A percentile compares a stretch with the other conserved stretches of the same genome.
Conservation (phyloP, 2,797 vertebrate genomes). For the Sandelia bainsii region DNA sequence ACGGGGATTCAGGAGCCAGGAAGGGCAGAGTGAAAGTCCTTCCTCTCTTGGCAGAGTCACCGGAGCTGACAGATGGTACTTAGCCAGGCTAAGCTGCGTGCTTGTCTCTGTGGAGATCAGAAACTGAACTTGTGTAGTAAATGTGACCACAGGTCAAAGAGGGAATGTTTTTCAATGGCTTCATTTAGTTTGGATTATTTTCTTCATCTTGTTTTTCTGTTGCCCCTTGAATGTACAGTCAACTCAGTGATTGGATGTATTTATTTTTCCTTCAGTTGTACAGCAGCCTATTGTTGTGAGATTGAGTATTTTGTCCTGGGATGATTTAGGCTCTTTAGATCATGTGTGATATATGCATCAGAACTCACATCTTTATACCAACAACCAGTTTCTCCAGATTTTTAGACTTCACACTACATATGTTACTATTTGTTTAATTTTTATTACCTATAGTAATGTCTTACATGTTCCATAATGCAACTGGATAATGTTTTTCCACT, state of each 20-base stretch:
- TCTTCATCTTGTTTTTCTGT: not conserved
- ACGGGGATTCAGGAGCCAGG: constrained; percentile 28
- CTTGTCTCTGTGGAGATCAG: constrained; percentile 52
- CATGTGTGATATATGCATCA: not conserved
- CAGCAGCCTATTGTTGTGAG: not conserved
- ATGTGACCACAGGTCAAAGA: constrained; percentile 10
- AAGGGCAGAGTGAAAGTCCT: constrained; percentile 43
- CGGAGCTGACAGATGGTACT: constrained; percentile 64
- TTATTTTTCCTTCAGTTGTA: not conserved
- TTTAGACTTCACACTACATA: no score
- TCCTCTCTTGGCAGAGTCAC: constrained; percentile 46
- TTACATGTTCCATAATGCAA: no score
- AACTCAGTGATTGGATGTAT: no score
- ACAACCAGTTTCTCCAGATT: no score
- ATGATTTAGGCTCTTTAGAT: no score
- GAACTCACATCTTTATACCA: no score
- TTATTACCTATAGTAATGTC: no score
- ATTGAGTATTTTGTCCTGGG: not conserved
- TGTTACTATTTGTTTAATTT: no score
- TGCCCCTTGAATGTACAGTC: no score
- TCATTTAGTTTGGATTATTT: constrained; percentile 4
- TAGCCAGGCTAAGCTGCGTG: constrained; percentile 52
- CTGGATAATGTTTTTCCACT: no score
- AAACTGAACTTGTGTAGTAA: constrained; percentile 34
- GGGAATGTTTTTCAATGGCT: not conserved